These are phyloP conservation scores for Sciurus carolinensis DNA, from an alignment of 2,797 vertebrate species.

Conservation along the genomic window DNA sequence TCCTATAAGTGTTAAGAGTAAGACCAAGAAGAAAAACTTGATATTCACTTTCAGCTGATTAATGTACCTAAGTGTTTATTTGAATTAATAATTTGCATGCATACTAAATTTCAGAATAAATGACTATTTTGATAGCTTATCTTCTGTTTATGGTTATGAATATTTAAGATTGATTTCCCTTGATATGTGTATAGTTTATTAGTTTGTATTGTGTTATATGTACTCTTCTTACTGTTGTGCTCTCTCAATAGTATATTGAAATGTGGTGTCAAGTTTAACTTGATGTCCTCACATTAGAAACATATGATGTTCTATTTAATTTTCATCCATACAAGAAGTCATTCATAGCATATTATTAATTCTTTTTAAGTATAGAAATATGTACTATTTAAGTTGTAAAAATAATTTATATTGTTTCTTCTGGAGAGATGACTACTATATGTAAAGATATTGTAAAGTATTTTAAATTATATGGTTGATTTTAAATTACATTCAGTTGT, in stretches of 20 bases:
- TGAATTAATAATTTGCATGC: conserved; percentile 9
- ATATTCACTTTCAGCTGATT: conserved; percentile 49
- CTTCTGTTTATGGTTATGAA: conserved; percentile 50
- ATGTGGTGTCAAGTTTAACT: conserved; percentile 48
- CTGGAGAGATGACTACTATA: background rate
- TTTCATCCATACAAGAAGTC: background rate
- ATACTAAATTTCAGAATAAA: conserved; percentile 41
- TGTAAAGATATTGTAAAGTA: background rate
- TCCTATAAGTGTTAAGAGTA: background rate
- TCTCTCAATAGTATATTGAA: background rate
- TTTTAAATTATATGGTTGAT: background rate
- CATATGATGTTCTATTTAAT: background rate
- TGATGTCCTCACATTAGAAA: conserved; percentile 11
- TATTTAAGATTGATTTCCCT: background rate
- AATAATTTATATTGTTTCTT: conserved; percentile 30
- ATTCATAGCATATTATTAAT: conserved; percentile 36
- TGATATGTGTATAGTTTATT: background rate
- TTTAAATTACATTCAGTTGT: conserved; percentile 35
- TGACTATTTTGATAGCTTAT: conserved; percentile 32
- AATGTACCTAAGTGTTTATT: background rate
- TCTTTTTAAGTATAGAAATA: background rate
- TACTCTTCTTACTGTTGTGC: background rate
- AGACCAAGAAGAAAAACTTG: conserved; percentile 17
- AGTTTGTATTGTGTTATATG: conserved; percentile 8
- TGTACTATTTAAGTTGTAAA: background rate